phyloP scores from a whole-genome alignment of 2,888 invertebrate genomes.

The Pyrgus malvae region DNA sequence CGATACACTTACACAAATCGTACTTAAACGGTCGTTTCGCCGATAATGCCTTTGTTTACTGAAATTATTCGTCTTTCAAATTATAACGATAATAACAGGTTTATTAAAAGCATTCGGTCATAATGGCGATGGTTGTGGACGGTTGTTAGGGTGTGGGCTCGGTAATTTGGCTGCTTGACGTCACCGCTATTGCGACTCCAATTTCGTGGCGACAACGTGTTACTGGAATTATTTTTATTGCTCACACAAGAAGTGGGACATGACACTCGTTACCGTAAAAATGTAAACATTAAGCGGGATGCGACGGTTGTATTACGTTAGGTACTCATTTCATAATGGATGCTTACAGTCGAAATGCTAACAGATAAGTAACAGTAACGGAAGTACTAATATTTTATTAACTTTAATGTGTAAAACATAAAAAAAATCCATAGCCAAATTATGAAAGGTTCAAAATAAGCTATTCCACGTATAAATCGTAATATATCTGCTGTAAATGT shows the following conservation, averaged over 20 bases:
- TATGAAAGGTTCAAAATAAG: too few species aligned
- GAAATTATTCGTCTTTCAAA: neutral
- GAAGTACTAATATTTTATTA: too few species aligned
- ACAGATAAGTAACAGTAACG: too few species aligned
- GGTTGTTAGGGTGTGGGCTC: conserved; percentile 30
- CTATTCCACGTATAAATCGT: too few species aligned
- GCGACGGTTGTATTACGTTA: neutral
- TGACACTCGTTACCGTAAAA: conserved; percentile 12
- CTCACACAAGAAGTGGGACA: conserved; percentile 28
- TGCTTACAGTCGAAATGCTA: too few species aligned
- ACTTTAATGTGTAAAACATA: too few species aligned
- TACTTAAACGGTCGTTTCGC: neutral
- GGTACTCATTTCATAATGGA: too few species aligned
- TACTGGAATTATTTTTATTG: conserved; percentile 52
- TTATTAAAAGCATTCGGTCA: conserved; percentile 22
- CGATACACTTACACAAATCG: too few species aligned
- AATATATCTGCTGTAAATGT: too few species aligned
- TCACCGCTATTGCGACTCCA: conserved; percentile 52
- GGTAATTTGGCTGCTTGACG: conserved; percentile 57
- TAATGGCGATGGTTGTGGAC: conserved; percentile 13
- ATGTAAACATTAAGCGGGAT: neutral
- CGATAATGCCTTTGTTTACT: neutral
- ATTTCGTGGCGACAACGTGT: conserved; percentile 50
- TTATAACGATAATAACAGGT: conserved; percentile 20
- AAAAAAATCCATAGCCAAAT: too few species aligned